Evolutionary conservation across 2,888 invertebrate species (phyloP), one percentile per base, ranked within the genome.

Genomic region (Crossocerus cetratus): DNA sequence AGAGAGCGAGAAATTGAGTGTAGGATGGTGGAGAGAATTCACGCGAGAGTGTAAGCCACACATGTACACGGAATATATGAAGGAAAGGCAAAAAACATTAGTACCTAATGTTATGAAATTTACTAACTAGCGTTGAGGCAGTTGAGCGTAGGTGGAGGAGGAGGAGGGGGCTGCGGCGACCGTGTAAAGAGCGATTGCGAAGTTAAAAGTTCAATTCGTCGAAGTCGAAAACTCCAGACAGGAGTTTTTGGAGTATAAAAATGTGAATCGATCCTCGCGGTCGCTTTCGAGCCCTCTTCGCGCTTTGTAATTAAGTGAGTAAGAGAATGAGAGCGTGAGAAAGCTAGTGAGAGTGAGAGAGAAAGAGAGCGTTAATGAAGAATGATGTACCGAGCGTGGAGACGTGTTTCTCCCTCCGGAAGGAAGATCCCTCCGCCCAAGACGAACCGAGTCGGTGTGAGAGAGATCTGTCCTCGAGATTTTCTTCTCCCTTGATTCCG

Each of bases 91-190:
- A 77, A 65, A 74, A 76, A 83, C 83, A 82, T 82, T 84, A 84
- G 83, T 86, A 86, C 86, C 85, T 84, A 86, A 85, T 76, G 77
- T 85, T 85, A 81, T 71, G 63, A 81, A 67, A 69, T 78, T 85
- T 56, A 74, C 84, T 82, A 72, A 21, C 56, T 84, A 85, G 76
- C 77, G 83, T 82, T 84, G 83, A 84, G 67, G 58, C 61, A 65
- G 18, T 58, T 16, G 64, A 18, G 32, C 5, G 32, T 32, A 32
- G 32, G 8, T 1, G 23, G 23, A 32, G 32, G 32, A 32, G 60
- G 58, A 70, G 54, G 70, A 66, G 59, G 49, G 53, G 57, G 60
- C 56, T 5, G 32, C 32, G 11, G 32, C 32, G 32, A 32, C 32
- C 32, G 32, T 11, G 32, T 8, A 11, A 8, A 32, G 32, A 32